A percentile compares a stretch with the other conserved stretches of the same genome.
Evolutionary conservation across 35 echinoderm and acorn worm genomes (phyloP).

Genomic region (Diadema setosum): DNA sequence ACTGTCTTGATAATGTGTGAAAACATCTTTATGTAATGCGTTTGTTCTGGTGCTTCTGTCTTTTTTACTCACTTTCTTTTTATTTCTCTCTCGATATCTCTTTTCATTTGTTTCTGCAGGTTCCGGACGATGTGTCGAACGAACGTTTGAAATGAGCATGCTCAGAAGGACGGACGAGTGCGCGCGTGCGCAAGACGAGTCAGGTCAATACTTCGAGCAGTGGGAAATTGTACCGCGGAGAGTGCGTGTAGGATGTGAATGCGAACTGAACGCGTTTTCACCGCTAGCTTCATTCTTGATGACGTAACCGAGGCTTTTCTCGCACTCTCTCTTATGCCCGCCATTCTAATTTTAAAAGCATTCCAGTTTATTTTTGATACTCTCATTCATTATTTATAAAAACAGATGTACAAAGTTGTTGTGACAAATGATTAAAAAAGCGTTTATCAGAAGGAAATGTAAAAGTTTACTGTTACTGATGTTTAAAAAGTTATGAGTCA

Average conservation of each 20-base stretch:
- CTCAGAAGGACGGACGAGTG: background rate
- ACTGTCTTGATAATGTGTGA: too few relatives aligned
- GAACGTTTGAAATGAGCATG: conserved; percentile 18
- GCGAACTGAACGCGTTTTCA: background rate
- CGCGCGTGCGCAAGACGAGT: background rate
- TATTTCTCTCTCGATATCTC: background rate
- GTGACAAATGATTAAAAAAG: background rate
- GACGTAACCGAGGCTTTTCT: background rate
- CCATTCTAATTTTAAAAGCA: background rate
- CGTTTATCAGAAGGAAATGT: too few relatives aligned
- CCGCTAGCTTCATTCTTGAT: background rate
- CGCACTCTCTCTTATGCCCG: background rate
- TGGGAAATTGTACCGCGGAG: background rate
- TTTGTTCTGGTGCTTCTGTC: too few relatives aligned
- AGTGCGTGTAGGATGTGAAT: background rate
- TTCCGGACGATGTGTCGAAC: background rate
- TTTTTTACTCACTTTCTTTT: background rate
- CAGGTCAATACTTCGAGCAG: background rate
- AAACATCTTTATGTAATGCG: too few relatives aligned
- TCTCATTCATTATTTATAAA: conserved; percentile 17
- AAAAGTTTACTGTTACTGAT: too few relatives aligned
- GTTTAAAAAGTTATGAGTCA: too few relatives aligned
- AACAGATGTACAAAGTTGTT: background rate
- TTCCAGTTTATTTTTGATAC: conserved; percentile 33
- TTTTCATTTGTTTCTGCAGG: too few relatives aligned